Conservation (phyloP, 64 coral and sea anemone species). For the Actinia equina region DNA sequence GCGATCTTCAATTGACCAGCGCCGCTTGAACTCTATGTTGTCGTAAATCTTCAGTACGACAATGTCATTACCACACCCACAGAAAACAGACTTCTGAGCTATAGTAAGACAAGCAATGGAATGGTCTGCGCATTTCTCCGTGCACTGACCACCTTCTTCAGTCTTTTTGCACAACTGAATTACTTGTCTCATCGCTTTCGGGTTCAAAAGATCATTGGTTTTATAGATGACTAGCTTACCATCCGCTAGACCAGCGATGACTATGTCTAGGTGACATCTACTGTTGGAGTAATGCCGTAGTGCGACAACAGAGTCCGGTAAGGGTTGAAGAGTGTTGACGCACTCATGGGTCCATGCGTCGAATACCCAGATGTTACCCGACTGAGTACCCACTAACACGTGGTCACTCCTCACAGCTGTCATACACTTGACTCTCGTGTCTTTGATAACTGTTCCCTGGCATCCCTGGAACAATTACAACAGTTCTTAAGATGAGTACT, state of each 20-base stretch:
- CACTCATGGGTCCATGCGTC: slow-evolving; percentile 63
- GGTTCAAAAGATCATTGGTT: slow-evolving; percentile 30
- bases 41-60: slow-evolving; percentile 43
- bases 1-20: slow-evolving; percentile 54
- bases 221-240: slow-evolving; percentile 78
- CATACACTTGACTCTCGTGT: slow-evolving; percentile 79
- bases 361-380: slow-evolving; percentile 88
- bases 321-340: slow-evolving; percentile 37
- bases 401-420: slow-evolving; percentile 71
- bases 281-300: slow-evolving; percentile 50
- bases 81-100: slow-evolving; percentile 64
- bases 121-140: slow-evolving; percentile 1
- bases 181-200: slow-evolving; percentile 15
- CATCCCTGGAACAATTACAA: slow-evolving; percentile 60
- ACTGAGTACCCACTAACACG: slow-evolving; percentile 83
- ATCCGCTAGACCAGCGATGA: slow-evolving; percentile 82
- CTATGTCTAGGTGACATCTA: slow-evolving; percentile 36
- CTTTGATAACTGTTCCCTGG: slow-evolving; percentile 74
- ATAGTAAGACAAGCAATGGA: slow-evolving; percentile 58
- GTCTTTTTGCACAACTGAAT: slow-evolving; percentile 33
- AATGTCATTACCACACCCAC: slow-evolving; percentile 76
- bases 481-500: not conserved
- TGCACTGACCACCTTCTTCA: not conserved
- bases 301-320: slow-evolving; percentile 69
- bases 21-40: slow-evolving; percentile 53